Conservation (phyloP, 2,888 invertebrate species). For the Podabrus alpinus region DNA sequence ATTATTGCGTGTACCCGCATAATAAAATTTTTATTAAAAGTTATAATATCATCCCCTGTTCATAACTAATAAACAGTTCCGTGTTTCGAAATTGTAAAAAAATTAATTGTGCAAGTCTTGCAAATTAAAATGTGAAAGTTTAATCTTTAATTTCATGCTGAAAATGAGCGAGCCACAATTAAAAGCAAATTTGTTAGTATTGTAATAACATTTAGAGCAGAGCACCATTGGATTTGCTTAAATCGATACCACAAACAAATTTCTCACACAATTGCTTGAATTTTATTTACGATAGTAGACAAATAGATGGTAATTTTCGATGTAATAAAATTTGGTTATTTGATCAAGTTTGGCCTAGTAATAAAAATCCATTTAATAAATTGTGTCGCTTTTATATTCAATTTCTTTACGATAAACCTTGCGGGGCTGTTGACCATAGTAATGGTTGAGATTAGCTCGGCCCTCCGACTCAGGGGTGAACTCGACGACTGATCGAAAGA, state of each 20-base stretch:
- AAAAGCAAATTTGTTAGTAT: neutral
- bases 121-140: neutral
- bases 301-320: neutral
- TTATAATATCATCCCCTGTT: neutral
- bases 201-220: neutral
- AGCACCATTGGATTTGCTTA: neutral
- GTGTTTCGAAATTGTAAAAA: neutral
- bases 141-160: neutral
- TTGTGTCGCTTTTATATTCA: neutral
- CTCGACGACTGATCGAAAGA: no score
- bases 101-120: neutral
- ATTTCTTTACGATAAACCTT: neutral
- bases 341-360: neutral
- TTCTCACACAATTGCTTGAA: neutral
- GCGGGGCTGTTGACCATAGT: no score
- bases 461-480: no score
- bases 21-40: neutral
- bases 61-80: neutral
- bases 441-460: no score
- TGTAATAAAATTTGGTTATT: neutral
- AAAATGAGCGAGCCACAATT: neutral
- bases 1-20: neutral
- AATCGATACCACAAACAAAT: constrained; percentile 9
- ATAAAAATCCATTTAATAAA: neutral
- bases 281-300: neutral